A percentile compares a stretch with the other conserved stretches of the same genome.
These are phyloP conservation scores for Catagonus wagneri DNA, from an alignment of 2,113 vertebrate genomes.

Conservation along the genomic window DNA sequence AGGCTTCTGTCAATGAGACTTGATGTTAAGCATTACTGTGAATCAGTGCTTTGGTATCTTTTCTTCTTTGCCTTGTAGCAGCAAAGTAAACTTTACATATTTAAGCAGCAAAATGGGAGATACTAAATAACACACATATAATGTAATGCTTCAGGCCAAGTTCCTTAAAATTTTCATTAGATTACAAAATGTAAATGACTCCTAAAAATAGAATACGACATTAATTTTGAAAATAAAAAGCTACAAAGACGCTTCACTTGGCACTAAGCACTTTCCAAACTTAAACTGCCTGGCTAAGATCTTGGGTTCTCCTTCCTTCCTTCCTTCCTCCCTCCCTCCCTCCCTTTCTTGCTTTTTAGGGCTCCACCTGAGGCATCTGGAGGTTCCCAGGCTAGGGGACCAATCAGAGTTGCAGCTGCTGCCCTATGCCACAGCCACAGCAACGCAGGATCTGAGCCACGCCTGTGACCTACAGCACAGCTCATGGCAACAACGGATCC, in stretches of 20 bases:
- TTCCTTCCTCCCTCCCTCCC: no score
- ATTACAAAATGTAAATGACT: constrained; percentile 24
- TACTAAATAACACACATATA: constrained; percentile 35
- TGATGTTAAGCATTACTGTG: neutral
- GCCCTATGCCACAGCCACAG: no score
- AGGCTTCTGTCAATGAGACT: neutral
- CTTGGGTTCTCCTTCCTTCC: neutral
- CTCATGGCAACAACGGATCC: no score
- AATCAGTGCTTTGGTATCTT: neutral
- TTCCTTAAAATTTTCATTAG: neutral
- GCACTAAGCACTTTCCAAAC: constrained; percentile 1
- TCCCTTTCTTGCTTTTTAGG: no score
- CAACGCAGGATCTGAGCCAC: no score
- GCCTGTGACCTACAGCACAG: no score
- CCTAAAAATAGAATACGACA: neutral
- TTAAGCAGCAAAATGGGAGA: neutral
- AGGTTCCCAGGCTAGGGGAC: no score
- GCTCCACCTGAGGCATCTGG: no score
- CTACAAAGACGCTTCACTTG: neutral
- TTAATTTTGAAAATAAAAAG: constrained; percentile 12
- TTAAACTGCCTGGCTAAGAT: neutral
- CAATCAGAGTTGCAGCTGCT: no score
- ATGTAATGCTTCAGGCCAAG: neutral
- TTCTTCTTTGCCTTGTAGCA: neutral
- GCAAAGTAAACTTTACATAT: neutral